Evolutionary conservation across 2,888 invertebrate species (phyloP), one percentile per base, ranked within the genome.

Genomic region (Malthinus flaveolus): DNA sequence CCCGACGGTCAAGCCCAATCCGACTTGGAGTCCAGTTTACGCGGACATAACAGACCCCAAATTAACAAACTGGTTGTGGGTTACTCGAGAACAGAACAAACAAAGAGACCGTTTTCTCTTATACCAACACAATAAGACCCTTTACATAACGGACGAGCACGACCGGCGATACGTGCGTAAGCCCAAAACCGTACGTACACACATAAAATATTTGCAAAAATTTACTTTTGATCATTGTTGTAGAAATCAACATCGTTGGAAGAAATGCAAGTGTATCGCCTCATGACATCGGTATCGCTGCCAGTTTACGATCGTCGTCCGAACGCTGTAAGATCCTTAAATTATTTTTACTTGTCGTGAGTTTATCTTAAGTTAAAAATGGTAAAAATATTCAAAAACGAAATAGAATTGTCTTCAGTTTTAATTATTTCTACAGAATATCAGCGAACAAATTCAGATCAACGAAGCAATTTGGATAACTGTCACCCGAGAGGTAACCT

Each of bases 21-120:
- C 93, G n/a, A 89, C 95, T 6, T 99, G 97, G 97, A 97, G 96
- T 0, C 95, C 96, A 7, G 94, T 97, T 10, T 97, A 97, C 77
- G 94, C 95, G 11, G 96, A 97, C 76, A 85, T 93, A 52, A 91
- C 93, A 68, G 93, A 95, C 80, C 91, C 93, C 1, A 93, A 93
- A 80, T 87, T 95, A 76, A 93, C 94, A 9, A 93, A 95, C 71
- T 94, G 91, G 85, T 79, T 91, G 36, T 95, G 95, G 95, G 91
- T 93, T 66, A 87, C 88, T 68, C 84, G 90, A 34, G 92, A 93
- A 73, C 84, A 90, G 69, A 86, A 87, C 32, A 87, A 89, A 65
- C 95, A 95, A 73, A 86, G 88, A 66, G 87, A 90, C 66, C 82
- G 90, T 8, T 88, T 90, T 66, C 81, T 88, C 72, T 85, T 85